Conservation (phyloP, 2,113 vertebrate species). For the Zosterops lateralis region DNA sequence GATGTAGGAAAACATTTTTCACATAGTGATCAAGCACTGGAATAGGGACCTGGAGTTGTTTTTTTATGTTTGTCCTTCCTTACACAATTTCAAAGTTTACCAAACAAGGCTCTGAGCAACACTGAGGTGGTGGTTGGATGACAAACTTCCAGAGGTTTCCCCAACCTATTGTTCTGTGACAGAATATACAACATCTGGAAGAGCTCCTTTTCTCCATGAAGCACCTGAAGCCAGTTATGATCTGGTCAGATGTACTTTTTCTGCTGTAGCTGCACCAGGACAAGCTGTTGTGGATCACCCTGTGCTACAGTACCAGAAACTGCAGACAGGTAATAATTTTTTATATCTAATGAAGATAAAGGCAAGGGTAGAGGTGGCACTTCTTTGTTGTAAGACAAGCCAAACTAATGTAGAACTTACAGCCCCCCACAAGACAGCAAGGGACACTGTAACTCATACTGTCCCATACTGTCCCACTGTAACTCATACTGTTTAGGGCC, state of each 20-base stretch:
- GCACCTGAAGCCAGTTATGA: neutral
- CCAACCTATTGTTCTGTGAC: neutral
- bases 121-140: neutral
- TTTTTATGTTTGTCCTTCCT: neutral
- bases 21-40: too few relatives aligned
- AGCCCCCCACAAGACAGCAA: neutral
- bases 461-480: neutral
- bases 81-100: neutral
- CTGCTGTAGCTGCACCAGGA: neutral
- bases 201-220: neutral
- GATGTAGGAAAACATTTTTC: neutral
- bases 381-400: neutral
- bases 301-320: neutral
- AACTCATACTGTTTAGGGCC: neutral
- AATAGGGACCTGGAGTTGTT: neutral
- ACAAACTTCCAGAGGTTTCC: neutral
- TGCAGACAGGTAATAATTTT: neutral
- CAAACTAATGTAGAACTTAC: neutral
- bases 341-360: neutral
- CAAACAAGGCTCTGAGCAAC: neutral
- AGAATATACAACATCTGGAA: neutral
- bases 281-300: accelerated
- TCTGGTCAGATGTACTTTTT: neutral
- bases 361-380: neutral
- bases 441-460: neutral